Conservation (phyloP, 2,888 invertebrate species). For the Amblyjoppa fuscipennis region DNA sequence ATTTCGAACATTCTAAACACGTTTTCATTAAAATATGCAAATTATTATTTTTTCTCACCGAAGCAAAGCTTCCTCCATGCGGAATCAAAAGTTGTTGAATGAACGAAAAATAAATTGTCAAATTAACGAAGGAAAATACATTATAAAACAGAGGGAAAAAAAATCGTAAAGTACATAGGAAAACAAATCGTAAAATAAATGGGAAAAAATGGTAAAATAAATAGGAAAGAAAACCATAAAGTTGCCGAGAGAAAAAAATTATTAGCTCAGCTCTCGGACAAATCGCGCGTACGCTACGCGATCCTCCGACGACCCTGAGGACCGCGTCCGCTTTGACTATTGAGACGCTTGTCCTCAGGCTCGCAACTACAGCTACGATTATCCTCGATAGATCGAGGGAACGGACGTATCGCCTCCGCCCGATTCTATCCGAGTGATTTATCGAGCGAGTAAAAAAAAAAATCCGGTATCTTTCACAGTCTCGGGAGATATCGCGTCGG, state of each 20-base stretch:
- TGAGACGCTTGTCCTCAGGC: background rate
- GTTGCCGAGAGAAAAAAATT: background rate
- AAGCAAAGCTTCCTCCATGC: too few species aligned
- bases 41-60: too few species aligned
- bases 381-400: conserved; percentile 8
- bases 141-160: too few species aligned
- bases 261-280: background rate
- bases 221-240: too few species aligned
- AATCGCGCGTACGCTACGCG: conserved; percentile 17
- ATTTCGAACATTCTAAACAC: too few species aligned
- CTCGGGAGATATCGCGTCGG: background rate
- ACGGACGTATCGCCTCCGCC: conserved; percentile 6
- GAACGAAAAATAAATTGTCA: too few species aligned
- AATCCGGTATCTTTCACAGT: conserved; percentile 7
- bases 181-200: too few species aligned
- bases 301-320: conserved; percentile 49
- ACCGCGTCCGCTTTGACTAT: conserved; percentile 24
- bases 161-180: too few species aligned
- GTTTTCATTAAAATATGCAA: too few species aligned
- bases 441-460: conserved; percentile 24
- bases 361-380: background rate
- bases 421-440: conserved; percentile 14
- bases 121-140: too few species aligned
- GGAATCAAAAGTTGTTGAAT: too few species aligned
- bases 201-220: too few species aligned